Conservation (phyloP, 2,888 invertebrate species). For the Griposia aprilina region DNA sequence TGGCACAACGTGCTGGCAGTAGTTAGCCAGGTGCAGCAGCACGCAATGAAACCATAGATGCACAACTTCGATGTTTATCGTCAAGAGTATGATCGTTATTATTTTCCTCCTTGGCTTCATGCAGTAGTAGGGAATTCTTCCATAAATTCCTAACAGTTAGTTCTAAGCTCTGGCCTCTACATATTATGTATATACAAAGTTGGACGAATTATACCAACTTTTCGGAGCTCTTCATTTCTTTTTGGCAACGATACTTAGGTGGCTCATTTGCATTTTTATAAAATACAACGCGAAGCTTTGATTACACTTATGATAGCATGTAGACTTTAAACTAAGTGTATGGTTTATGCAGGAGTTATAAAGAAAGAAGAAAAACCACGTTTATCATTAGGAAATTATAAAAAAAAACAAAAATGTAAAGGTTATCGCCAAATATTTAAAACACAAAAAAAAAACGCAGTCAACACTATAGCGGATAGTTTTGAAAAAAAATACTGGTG, state of each 20-base stretch:
- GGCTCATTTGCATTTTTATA: constrained; percentile 37
- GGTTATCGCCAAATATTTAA: background rate
- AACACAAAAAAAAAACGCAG: background rate
- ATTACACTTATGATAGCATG: constrained; percentile 21
- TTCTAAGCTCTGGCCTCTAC: background rate
- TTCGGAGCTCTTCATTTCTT: constrained; percentile 11
- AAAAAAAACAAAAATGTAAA: too few relatives aligned
- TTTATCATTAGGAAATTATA: background rate
- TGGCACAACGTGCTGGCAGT: constrained; percentile 47
- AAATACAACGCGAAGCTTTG: constrained; percentile 24
- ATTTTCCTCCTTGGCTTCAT: constrained; percentile 23
- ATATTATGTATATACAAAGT: constrained; percentile 1
- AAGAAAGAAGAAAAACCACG: background rate
- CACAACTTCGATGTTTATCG: constrained; percentile 9
- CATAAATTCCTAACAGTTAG: background rate
- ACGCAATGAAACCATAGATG: background rate
- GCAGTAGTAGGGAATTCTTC: background rate
- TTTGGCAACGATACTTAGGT: constrained; percentile 18
- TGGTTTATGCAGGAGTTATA: background rate
- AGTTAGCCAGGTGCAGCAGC: constrained; percentile 2
- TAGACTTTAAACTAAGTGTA: background rate
- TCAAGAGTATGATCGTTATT: background rate
- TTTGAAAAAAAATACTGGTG: background rate
- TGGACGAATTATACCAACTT: background rate
- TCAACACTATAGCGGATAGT: background rate